phyloP scores from a whole-genome alignment of 2,888 invertebrate genomes.

The Hydroisotoma schaefferi region DNA sequence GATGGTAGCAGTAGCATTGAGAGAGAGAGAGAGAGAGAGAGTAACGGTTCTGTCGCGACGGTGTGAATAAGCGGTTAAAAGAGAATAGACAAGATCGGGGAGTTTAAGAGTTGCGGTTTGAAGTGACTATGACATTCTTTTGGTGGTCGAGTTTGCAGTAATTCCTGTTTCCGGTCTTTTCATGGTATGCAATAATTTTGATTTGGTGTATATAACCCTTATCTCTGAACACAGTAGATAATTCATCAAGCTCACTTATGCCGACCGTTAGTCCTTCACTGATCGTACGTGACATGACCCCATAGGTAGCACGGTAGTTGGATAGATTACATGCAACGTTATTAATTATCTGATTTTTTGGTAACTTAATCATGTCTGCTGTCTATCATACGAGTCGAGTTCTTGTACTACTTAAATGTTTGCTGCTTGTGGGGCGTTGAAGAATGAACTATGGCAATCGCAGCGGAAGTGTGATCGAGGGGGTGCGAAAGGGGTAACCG shows the following conservation, averaged over 20 bases:
- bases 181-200: conserved; percentile 26
- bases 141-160: conserved; percentile 30
- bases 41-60: conserved; percentile 20
- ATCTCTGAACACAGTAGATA: not conserved
- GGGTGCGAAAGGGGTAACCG: not conserved
- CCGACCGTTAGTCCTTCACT: too few species aligned
- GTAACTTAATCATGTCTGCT: too few species aligned
- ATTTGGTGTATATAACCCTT: not conserved
- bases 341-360: too few species aligned
- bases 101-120: conserved; percentile 27
- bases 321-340: too few species aligned
- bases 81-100: conserved; percentile 3
- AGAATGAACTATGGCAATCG: not conserved
- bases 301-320: conserved; percentile 1
- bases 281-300: too few species aligned
- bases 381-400: too few species aligned
- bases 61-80: not conserved
- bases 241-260: too few species aligned
- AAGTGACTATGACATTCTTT: conserved; percentile 23
- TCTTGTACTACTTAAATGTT: not conserved
- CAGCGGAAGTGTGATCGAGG: not conserved
- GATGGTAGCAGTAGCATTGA: conserved; percentile 26
- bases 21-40: conserved; percentile 15
- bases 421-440: conserved; percentile 1
- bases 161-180: conserved; percentile 23